phyloP scores from a whole-genome alignment of 2,888 invertebrate species.

The Phoronis australis region DNA sequence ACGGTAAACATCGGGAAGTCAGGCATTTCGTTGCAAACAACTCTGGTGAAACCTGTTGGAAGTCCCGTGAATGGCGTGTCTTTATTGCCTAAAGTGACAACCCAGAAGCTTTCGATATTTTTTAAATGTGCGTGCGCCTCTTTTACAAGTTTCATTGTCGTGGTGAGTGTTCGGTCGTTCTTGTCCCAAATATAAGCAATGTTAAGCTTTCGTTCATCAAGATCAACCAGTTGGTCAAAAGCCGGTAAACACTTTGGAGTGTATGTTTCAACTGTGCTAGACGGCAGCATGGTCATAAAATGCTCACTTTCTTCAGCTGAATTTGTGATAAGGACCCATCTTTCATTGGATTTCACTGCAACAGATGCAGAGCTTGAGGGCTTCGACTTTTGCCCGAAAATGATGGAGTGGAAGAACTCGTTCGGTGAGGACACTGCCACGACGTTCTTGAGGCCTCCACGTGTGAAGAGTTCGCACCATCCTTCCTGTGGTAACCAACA shows the following conservation, averaged over 20 bases:
- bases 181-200: too few species aligned
- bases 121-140: not conserved
- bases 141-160: too few species aligned
- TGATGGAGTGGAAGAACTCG: slow-evolving; percentile 9
- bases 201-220: too few species aligned
- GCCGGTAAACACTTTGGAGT: too few species aligned
- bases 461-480: slow-evolving; percentile 4
- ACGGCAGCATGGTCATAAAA: too few species aligned
- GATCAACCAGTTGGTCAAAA: too few species aligned
- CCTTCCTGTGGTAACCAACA: slow-evolving; percentile 8
- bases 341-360: too few species aligned
- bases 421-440: slow-evolving; percentile 5
- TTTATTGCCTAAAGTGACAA: not conserved
- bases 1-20: slow-evolving; percentile 1
- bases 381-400: slow-evolving; percentile 6
- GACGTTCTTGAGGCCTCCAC: slow-evolving; percentile 3
- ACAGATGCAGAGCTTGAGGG: too few species aligned
- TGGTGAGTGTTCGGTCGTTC: too few species aligned
- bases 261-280: too few species aligned
- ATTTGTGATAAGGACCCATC: too few species aligned
- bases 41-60: not conserved
- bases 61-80: not conserved
- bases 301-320: too few species aligned
- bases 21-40: slow-evolving; percentile 3
- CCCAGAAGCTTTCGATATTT: not conserved